Conservation (phyloP, 2,888 invertebrate genomes). For the Iphiclides podalirius region DNA sequence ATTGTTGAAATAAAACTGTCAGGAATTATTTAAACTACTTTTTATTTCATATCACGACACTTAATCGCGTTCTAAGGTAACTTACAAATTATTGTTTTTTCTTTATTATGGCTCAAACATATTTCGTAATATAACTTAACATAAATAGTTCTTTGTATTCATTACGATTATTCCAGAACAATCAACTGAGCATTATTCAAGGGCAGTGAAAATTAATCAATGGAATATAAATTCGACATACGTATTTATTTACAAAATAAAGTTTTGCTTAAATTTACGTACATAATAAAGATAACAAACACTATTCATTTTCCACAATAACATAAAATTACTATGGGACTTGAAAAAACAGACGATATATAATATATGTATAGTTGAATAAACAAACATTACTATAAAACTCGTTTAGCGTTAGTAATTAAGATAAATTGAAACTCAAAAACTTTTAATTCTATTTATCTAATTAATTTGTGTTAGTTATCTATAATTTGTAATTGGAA, state of each 20-base stretch:
- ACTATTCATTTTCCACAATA: neutral
- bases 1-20: slow-evolving; percentile 49
- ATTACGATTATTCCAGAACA: slow-evolving; percentile 16
- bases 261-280: neutral
- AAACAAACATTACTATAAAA: too few relatives aligned
- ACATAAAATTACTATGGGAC: neutral
- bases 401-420: too few relatives aligned
- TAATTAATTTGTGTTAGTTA: too few relatives aligned
- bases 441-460: too few relatives aligned
- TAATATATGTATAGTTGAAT: too few relatives aligned
- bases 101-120: slow-evolving; percentile 63
- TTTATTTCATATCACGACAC: slow-evolving; percentile 35
- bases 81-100: slow-evolving; percentile 56
- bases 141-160: slow-evolving; percentile 15
- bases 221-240: slow-evolving; percentile 26
- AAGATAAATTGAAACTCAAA: too few relatives aligned
- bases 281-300: neutral
- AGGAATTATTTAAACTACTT: slow-evolving; percentile 39
- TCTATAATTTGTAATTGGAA: too few relatives aligned
- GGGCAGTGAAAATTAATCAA: slow-evolving; percentile 35
- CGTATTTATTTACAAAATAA: too few relatives aligned
- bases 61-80: slow-evolving; percentile 56
- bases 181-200: slow-evolving; percentile 34
- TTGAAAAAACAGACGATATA: neutral
- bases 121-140: slow-evolving; percentile 22